Evolutionary conservation across 2,888 invertebrate genomes (phyloP).

Genomic region (Alloplasta piceator): DNA sequence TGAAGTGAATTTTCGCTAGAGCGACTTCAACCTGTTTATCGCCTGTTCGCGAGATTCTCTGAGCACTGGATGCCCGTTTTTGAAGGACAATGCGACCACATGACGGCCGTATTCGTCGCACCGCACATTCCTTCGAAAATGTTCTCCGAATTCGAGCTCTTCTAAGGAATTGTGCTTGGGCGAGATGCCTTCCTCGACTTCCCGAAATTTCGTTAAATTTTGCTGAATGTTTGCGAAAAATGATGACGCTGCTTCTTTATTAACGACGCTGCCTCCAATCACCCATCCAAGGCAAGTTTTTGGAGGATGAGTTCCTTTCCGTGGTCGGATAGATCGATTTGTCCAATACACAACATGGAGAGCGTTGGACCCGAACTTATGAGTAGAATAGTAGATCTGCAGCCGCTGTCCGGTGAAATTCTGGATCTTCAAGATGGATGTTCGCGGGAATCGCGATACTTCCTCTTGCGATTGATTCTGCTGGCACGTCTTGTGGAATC

Average conservation of each 20-base stretch:
- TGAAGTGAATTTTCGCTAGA: constrained; percentile 13
- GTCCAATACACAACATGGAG: constrained; percentile 29
- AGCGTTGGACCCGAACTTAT: constrained; percentile 52
- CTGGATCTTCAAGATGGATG: constrained; percentile 34
- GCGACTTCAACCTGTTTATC: constrained; percentile 30
- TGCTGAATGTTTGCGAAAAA: constrained; percentile 11
- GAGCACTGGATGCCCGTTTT: constrained; percentile 6
- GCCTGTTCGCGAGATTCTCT: constrained; percentile 49
- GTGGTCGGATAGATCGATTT: constrained; percentile 20
- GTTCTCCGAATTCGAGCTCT: constrained; percentile 43
- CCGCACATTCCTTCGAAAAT: constrained; percentile 20
- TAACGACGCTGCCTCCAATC: constrained; percentile 27
- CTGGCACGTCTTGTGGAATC: constrained; percentile 39
- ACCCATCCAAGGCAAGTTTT: constrained; percentile 50
- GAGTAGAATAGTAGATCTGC: constrained; percentile 44
- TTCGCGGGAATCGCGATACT: background rate
- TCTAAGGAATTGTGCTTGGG: constrained; percentile 3
- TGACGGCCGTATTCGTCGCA: constrained; percentile 46
- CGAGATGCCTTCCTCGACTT: constrained; percentile 52
- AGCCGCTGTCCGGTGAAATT: constrained; percentile 56
- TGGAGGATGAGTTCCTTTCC: constrained; percentile 31
- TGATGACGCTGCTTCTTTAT: background rate
- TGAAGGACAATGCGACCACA: constrained; percentile 50
- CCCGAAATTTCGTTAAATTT: constrained; percentile 61
- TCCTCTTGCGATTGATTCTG: constrained; percentile 22